Base-by-base conservation (phyloP, 1,140 invertebrate species). In the Drosophila pseudoananassae region DNA sequence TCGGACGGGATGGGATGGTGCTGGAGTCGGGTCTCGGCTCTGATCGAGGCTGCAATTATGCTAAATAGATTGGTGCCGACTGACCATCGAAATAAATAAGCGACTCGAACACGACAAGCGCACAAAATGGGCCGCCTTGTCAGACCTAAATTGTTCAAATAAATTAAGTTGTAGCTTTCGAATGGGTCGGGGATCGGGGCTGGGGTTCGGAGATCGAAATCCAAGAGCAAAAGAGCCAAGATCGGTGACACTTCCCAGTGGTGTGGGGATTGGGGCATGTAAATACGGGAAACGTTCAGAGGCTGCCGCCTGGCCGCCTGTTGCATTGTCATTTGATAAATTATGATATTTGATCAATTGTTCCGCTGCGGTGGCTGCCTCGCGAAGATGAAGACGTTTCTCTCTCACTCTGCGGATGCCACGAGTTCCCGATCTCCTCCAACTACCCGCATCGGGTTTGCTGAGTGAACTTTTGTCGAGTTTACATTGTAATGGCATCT, bases 331-430 rank as follows among this genome's bases (percentile, higher is more conserved):
- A 85, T 90, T 89, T 89, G 85, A 89, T 89, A 89, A 89, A 89
- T 89, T 89, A 89, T 90, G 85, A 80, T 89, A 90, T 89, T 89
- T 89, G 85, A 89, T 89, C 85, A 89, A 89, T 89, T 89, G 85
- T 89, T 89, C 80, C 83, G 60, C 50, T 79, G 70, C 50, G 53
- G 57, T 31, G 52, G 55, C 66, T 61, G 27, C 27, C 53, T 14
- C 40, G 60, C 17, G 29, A 14, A 68, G 64, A 61, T 76, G 71
- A 38, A 76, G 77, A 70, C 54, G 69, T 59, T 52, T 54, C 68
- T 70, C 64, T n/a, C 73, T 59, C 66, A 45, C 66, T 75, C 68
- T 53, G 23, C 45, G 40, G 40, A 43, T 15, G 40, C 40, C 40
- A 43, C 40, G 33, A 9, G 20, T 14, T 25, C 27, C 57, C 40